A percentile compares a stretch with the other conserved stretches of the same genome.
These are phyloP conservation scores for Erpobdella octoculata DNA, from an alignment of 2,888 invertebrate species.

Conservation along the genomic window DNA sequence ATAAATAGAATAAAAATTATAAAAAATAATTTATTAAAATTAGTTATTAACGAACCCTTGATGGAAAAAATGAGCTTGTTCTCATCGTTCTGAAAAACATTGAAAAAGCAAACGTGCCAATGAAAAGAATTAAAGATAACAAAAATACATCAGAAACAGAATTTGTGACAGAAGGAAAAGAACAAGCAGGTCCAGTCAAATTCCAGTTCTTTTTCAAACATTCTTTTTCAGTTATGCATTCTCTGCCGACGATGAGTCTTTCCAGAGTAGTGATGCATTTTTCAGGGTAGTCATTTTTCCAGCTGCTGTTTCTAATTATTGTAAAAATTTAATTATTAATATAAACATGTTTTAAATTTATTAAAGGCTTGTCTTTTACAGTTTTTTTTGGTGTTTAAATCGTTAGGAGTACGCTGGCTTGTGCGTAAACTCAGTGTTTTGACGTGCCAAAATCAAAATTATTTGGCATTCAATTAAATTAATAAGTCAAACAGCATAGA, in stretches of 20 bases:
- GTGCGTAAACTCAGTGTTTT: too few species aligned
- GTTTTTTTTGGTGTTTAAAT: too few species aligned
- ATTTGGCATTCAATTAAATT: too few species aligned
- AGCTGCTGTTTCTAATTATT: too few species aligned
- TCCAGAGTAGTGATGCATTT: constrained; percentile 14
- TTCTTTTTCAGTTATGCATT: constrained; percentile 15
- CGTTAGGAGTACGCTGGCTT: too few species aligned
- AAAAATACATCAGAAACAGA: constrained; percentile 68
- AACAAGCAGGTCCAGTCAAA: constrained; percentile 26
- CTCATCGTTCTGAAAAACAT: constrained; percentile 82
- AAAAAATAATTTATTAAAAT: too few species aligned
- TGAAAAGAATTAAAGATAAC: constrained; percentile 82
- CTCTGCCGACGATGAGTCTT: background rate
- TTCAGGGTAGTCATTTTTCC: background rate
- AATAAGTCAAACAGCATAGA: too few species aligned
- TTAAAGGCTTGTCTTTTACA: too few species aligned
- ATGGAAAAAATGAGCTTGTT: constrained; percentile 80
- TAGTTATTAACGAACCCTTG: constrained; percentile 71
- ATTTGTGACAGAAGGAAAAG: constrained; percentile 9
- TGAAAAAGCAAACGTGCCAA: constrained; percentile 82
- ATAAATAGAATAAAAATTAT: too few species aligned
- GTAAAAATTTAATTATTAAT: too few species aligned
- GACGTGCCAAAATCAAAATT: too few species aligned
- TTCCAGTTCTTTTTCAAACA: constrained; percentile 22
- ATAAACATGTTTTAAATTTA: too few species aligned